Base-by-base conservation (phyloP, 2,113 vertebrate genomes). In the Vulpes ferrilata region DNA sequence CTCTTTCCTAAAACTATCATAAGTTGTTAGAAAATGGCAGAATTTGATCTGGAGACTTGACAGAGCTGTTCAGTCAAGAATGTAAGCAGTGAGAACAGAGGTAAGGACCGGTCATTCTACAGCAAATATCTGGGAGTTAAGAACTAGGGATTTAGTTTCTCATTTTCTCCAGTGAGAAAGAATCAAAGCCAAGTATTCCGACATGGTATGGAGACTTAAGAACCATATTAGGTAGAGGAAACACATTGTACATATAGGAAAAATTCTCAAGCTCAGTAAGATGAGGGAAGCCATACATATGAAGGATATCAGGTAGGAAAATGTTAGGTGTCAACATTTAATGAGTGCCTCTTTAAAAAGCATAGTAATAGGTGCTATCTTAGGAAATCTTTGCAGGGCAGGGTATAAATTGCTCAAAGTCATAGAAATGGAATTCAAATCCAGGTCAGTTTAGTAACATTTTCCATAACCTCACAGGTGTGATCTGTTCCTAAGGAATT, bases 131-230 rank as follows among this genome's bases (percentile, higher is more conserved):
- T 95, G 11, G 8, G 5, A 48, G 79, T 64, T 1, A 59, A 69
- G 19, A 85, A 1, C 11, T 43, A 93, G 27, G 19, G 27, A 48
- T 65, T 84, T 35, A 35, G 35, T 35, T 35, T 35, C 35, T 73
- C 65, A 53, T 51, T 11, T 51, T 11, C 13, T 57, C 5, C 11
- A 60, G 71, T 17, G 20, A 19, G 2, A 79, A 60, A 43, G 55
- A 96, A 64, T 91, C 35, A 85, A 94, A 93, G 17, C 8, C 57
- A 96, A 88, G 38, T 87, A 80, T 67, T 73, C 67, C 11, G 8
- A 35, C 5, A 48, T 38, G 16, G 13, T 71, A 13, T 65, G 7
- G 7, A 43, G 35, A 53, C 15, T 27, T 53, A 90, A 27, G 17
- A 76, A 3, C 3, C 62, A 83, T 76, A 35, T 7, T 64, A 48